These are phyloP conservation scores for Drosophila kuntzei DNA, from an alignment of 2,888 invertebrate species.

Conservation along the genomic window DNA sequence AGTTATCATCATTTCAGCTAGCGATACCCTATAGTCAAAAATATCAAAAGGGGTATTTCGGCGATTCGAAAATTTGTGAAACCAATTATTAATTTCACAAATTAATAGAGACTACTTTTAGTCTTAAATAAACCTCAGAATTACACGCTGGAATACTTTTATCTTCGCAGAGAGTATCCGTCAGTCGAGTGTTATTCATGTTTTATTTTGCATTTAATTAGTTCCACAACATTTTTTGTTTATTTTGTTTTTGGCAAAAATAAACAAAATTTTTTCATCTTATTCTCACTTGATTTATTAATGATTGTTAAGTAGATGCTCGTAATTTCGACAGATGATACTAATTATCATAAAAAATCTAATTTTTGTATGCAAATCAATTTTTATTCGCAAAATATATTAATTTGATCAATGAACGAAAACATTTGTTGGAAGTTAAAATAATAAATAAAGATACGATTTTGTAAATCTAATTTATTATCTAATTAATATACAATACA, in stretches of 20 bases:
- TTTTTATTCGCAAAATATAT: constrained; percentile 3
- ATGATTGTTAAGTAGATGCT: constrained; percentile 19
- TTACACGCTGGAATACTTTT: background rate
- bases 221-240: constrained; percentile 19
- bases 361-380: constrained; percentile 9
- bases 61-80: background rate
- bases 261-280: constrained; percentile 16
- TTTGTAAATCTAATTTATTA: constrained; percentile 15
- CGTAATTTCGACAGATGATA: constrained; percentile 15
- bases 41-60: background rate
- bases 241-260: constrained; percentile 16
- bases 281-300: constrained; percentile 25
- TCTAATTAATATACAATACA: constrained; percentile 10
- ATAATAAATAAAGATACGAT: constrained; percentile 6
- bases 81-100: background rate
- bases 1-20: constrained; percentile 43
- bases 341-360: constrained; percentile 8
- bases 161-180: constrained; percentile 2
- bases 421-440: constrained; percentile 2
- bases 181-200: background rate
- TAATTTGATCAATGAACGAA: constrained; percentile 10
- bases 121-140: background rate
- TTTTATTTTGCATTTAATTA: constrained; percentile 42
- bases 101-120: too few species aligned
- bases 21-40: constrained; percentile 7